Conservation (phyloP, 2,113 vertebrate species). For the Sinocyclocheilus anshuiensis region DNA sequence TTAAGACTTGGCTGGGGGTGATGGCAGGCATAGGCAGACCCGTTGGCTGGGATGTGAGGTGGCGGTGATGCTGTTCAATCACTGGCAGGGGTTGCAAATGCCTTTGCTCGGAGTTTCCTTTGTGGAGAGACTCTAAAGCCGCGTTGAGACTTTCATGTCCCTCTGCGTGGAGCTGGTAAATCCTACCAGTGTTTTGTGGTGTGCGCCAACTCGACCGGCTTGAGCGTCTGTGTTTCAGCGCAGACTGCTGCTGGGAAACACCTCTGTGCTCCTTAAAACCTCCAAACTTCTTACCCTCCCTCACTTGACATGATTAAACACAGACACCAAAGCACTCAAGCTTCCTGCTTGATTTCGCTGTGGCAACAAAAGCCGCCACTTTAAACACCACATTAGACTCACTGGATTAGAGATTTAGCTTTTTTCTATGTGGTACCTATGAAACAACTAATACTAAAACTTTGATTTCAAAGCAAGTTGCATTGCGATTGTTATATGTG, state of each 20-base stretch:
- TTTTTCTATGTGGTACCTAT: neutral
- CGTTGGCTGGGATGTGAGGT: slow-evolving; percentile 14
- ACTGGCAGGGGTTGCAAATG: slow-evolving; percentile 12
- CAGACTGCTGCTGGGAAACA: slow-evolving; percentile 21
- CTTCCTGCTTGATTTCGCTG: neutral
- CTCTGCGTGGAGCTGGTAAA: slow-evolving; percentile 40
- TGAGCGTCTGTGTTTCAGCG: slow-evolving; percentile 15
- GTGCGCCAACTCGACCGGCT: neutral
- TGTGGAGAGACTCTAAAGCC: slow-evolving; percentile 45
- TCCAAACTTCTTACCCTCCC: slow-evolving; percentile 13
- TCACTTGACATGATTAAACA: slow-evolving; percentile 32
- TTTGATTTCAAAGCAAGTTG: neutral
- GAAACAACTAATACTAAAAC: neutral
- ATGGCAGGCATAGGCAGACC: slow-evolving; percentile 7
- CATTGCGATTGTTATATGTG: neutral
- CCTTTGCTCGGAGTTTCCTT: slow-evolving; percentile 47
- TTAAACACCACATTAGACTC: neutral
- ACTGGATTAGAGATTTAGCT: slow-evolving; percentile 5
- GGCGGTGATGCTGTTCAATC: neutral
- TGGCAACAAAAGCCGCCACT: slow-evolving; percentile 3
- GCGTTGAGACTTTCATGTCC: slow-evolving; percentile 45
- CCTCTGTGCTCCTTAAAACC: slow-evolving; percentile 40
- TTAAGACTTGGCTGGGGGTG: slow-evolving; percentile 46
- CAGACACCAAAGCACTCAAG: neutral
- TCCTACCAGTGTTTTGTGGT: slow-evolving; percentile 30